phyloP scores from a whole-genome alignment of 2,888 invertebrate genomes.

The Anthophora plumipes region DNA sequence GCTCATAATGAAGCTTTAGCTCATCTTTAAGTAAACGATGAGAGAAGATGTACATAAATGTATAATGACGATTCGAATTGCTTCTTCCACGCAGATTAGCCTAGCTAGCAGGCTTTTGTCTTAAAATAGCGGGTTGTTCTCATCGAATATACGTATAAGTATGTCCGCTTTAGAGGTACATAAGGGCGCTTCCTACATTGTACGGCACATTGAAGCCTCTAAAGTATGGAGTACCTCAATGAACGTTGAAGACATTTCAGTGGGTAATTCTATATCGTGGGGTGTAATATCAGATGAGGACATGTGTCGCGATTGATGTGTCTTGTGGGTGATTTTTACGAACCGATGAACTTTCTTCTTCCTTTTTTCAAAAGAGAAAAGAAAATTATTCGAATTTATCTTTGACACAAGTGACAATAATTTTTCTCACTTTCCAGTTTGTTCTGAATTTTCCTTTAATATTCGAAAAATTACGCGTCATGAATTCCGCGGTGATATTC shows the following conservation, averaged over 20 bases:
- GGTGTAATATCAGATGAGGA: slow-evolving; percentile 10
- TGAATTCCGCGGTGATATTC: background rate
- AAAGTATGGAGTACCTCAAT: slow-evolving; percentile 12
- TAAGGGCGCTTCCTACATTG: slow-evolving; percentile 5
- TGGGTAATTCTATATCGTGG: slow-evolving; percentile 20
- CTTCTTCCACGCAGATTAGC: slow-evolving; percentile 1
- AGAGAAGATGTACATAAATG: background rate
- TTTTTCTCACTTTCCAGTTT: too few relatives aligned
- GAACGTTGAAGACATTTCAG: slow-evolving; percentile 25
- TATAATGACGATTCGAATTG: background rate
- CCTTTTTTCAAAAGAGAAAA: background rate
- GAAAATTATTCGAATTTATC: background rate
- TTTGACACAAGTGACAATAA: too few relatives aligned
- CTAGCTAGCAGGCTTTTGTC: slow-evolving; percentile 12
- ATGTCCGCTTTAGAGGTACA: background rate
- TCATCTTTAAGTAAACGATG: slow-evolving; percentile 5
- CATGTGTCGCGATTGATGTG: background rate
- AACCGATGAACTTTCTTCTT: background rate
- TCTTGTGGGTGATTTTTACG: background rate
- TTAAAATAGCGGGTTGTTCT: slow-evolving; percentile 9
- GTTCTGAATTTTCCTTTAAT: background rate
- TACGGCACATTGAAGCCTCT: slow-evolving; percentile 6
- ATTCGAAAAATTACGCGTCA: background rate
- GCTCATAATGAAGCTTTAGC: too few relatives aligned
- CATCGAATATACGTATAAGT: slow-evolving; percentile 18